These are phyloP conservation scores for Forbesichthys papilliferus DNA, from an alignment of 2,113 vertebrate species.

Conservation along the genomic window DNA sequence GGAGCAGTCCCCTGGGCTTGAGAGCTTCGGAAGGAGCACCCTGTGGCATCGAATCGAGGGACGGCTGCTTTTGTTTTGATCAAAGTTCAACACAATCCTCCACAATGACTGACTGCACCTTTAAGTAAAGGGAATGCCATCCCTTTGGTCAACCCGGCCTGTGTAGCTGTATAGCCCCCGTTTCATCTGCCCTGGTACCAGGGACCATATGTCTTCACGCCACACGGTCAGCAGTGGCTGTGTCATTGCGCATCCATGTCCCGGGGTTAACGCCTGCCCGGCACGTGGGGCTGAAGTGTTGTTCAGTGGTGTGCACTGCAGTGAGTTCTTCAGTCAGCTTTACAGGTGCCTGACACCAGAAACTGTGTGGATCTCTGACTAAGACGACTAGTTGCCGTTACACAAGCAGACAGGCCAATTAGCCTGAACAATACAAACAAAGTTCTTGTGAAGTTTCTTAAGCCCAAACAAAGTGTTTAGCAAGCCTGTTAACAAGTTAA, in stretches of 20 bases:
- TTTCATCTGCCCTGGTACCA: conserved; percentile 29
- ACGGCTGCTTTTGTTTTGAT: too few species aligned
- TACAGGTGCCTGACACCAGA: conserved; percentile 3
- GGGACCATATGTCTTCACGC: conserved; percentile 55
- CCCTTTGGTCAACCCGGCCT: conserved; percentile 21
- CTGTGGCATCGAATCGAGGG: too few species aligned
- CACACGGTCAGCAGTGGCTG: conserved; percentile 46
- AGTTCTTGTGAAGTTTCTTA: background rate
- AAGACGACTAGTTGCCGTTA: background rate
- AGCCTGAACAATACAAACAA: too few species aligned
- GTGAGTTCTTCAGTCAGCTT: conserved; percentile 4
- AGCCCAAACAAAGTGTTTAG: too few species aligned
- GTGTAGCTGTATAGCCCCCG: conserved; percentile 35
- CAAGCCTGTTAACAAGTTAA: too few species aligned
- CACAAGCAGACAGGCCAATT: too few species aligned
- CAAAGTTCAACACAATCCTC: too few species aligned
- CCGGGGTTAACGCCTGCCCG: conserved; percentile 32
- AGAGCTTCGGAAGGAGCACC: too few species aligned
- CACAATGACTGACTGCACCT: too few species aligned
- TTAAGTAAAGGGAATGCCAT: conserved; percentile 29
- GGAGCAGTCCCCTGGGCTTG: too few species aligned
- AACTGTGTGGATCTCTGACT: conserved; percentile 15
- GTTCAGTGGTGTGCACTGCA: background rate
- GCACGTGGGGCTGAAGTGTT: conserved; percentile 12
- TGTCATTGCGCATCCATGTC: conserved; percentile 59